phyloP scores from a whole-genome alignment of 2,113 vertebrate species.

The Cyanocitta stelleri region DNA sequence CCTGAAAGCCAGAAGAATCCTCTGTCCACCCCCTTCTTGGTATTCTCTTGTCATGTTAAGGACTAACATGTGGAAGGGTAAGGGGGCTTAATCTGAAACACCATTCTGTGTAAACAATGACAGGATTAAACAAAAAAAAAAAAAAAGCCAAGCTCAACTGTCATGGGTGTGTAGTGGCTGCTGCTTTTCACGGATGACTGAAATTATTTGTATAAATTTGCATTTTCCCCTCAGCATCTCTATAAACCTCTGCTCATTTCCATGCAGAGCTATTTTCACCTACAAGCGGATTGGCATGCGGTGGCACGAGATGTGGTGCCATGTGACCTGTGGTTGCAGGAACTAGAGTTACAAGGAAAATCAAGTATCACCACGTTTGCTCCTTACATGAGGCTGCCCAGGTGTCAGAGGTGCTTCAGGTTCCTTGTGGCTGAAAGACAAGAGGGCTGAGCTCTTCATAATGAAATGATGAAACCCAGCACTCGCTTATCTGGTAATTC shows the following conservation, averaged over 20 bases:
- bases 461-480: neutral
- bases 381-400: accelerated
- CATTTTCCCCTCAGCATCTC: neutral
- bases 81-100: constrained; percentile 28
- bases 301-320: neutral
- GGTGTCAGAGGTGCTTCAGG: neutral
- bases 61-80: neutral
- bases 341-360: neutral
- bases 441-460: neutral
- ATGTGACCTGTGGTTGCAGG: neutral
- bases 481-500: neutral
- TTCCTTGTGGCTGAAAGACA: neutral
- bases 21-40: neutral
- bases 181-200: constrained; percentile 22
- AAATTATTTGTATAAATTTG: constrained; percentile 34
- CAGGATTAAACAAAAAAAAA: neutral
- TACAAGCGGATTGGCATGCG: neutral
- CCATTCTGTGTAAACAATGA: constrained; percentile 8
- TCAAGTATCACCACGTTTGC: neutral
- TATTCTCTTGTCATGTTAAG: constrained; percentile 34
- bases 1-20: neutral
- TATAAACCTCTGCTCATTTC: neutral
- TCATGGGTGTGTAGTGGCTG: neutral
- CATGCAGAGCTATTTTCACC: neutral
- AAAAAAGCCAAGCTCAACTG: neutral